These are phyloP conservation scores for Tokudaia muenninki DNA, from an alignment of 2,797 vertebrate genomes.

Conservation along the genomic window DNA sequence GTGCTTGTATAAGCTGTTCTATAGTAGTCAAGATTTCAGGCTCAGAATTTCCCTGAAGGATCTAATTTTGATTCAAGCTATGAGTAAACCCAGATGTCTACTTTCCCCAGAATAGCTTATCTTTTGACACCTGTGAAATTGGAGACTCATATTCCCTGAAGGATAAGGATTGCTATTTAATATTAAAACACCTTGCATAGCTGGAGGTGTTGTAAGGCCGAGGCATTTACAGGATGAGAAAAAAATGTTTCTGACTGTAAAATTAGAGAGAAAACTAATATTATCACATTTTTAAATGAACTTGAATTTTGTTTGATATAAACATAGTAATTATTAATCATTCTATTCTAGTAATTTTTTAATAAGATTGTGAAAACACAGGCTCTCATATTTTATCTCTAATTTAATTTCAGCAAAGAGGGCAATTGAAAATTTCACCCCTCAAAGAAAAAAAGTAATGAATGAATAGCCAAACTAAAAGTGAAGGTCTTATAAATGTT, in stretches of 20 bases:
- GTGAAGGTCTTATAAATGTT: not conserved
- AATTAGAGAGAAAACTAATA: not conserved
- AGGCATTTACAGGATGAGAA: not conserved
- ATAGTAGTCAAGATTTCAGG: not conserved
- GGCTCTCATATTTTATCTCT: not conserved
- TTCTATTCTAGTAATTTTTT: not conserved
- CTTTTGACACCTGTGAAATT: constrained; percentile 40
- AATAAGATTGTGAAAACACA: not conserved
- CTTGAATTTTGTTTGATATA: not conserved
- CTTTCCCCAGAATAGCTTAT: constrained; percentile 25
- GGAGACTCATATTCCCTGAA: not conserved
- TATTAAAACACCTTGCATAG: constrained; percentile 13
- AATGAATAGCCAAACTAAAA: not conserved
- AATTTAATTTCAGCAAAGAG: not conserved
- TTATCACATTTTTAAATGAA: not conserved
- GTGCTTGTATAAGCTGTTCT: not conserved
- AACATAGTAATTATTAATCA: not conserved
- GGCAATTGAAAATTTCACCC: not conserved
- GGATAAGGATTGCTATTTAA: constrained; percentile 23
- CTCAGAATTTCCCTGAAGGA: not conserved
- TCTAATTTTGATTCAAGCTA: constrained; percentile 14
- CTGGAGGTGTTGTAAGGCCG: not conserved
- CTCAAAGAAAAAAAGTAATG: not conserved
- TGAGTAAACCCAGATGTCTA: constrained; percentile 18
- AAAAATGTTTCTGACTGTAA: not conserved